Evolutionary conservation across 2,888 invertebrate genomes (phyloP).

Genomic region (Lacanobia oleracea): DNA sequence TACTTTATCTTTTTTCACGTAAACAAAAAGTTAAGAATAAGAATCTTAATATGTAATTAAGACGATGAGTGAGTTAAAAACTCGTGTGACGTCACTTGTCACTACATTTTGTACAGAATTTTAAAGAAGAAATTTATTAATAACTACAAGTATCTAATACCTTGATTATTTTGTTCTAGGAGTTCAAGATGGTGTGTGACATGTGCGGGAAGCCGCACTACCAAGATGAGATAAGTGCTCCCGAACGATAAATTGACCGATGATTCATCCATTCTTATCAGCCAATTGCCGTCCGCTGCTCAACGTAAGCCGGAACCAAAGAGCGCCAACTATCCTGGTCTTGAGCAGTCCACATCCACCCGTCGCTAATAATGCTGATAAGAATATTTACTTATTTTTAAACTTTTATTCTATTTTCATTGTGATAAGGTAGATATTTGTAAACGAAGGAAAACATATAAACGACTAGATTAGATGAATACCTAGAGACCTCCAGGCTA

Average conservation of each 20-base stretch:
- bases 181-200: conserved; percentile 72
- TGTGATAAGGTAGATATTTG: background rate
- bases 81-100: too few species aligned
- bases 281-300: too few species aligned
- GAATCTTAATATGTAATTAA: too few species aligned
- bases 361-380: too few species aligned
- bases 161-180: conserved; percentile 64
- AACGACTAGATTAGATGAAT: background rate
- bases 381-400: background rate
- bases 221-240: conserved; percentile 75
- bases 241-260: conserved; percentile 64
- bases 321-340: too few species aligned
- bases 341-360: too few species aligned
- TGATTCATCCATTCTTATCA: background rate
- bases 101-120: too few species aligned
- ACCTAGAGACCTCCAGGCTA: conserved; percentile 3
- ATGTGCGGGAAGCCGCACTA: conserved; percentile 68
- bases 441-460: background rate
- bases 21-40: too few species aligned
- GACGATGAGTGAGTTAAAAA: too few species aligned
- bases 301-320: too few species aligned
- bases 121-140: too few species aligned
- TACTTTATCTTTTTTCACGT: too few species aligned
- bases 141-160: background rate
- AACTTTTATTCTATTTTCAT: background rate